Base-by-base conservation (phyloP, 2,888 invertebrate genomes). In the Molorchus minor region DNA sequence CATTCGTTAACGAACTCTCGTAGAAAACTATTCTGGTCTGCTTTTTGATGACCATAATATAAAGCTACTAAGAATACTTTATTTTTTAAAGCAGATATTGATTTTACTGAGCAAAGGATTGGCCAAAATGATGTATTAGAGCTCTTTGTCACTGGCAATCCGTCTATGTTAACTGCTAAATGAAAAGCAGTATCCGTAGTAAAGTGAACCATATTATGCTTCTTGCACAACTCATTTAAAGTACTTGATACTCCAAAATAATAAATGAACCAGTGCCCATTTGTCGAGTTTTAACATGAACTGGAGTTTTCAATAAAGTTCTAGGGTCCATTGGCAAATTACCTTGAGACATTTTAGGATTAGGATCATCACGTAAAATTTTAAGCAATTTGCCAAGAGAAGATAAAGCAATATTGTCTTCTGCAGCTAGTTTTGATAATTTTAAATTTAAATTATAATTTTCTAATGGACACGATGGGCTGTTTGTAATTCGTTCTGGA, bases 91-190 rank as follows among this genome's bases (percentile, higher is more conserved):
- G 13, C 4, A 7, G 43, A 35, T 36, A 56, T 15, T 5, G 40
- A 30, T 35, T 49, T 56, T 41, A 49, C 16, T 7, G 8, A 3
- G 30, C 49, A 40, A 3, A 56, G 21, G 19, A 56, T 51, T 13
- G 56, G 56, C 56, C 56, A 56, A 35, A 57, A 57, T 8, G 44
- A 41, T 21, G 20, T 20, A 20, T 21, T 25, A 2, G 51, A 7
- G 29, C 57, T 57, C 35, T 57, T 44, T 30, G 35, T 44, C 36
- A 57, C 33, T 20, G 51, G 49, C 4, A 57, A 21, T 16, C 51
- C 57, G 44, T 57, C 57, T 10, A 57, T 21, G 19, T 56, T 56
- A 1, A 49, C 56, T n/a, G 47, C 35, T n/a, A n/a, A n/a, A n/a
- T n/a, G n/a, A n/a, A n/a, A n/a, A n/a, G n/a, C n/a, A n/a, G n/a